Percentiles rank a stretch among this genome's conserved stretches.
These are phyloP conservation scores for Deroptyus accipitrinus DNA, from an alignment of 2,113 vertebrate species.

Conservation along the genomic window DNA sequence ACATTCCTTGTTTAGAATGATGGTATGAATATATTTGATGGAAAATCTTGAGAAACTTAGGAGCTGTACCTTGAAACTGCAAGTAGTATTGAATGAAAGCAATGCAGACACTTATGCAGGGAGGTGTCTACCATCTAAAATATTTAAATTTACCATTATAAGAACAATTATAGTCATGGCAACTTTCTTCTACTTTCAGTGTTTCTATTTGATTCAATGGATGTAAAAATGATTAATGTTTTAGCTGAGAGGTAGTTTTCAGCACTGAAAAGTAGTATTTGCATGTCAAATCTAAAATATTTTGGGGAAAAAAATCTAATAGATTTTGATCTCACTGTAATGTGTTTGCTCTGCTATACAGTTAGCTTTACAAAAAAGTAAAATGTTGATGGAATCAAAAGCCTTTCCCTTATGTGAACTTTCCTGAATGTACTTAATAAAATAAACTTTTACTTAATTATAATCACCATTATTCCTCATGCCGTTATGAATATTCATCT, in stretches of 20 bases:
- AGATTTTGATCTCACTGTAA: background rate
- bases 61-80: slow-evolving; percentile 80
- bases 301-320: background rate
- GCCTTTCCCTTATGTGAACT: background rate
- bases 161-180: slow-evolving; percentile 67
- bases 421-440: background rate
- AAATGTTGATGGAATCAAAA: background rate
- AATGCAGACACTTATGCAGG: slow-evolving; percentile 72
- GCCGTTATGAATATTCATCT: background rate
- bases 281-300: background rate
- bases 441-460: background rate
- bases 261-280: background rate
- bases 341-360: background rate
- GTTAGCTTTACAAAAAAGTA: background rate
- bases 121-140: slow-evolving; percentile 73
- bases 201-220: background rate
- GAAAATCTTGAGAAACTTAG: slow-evolving; percentile 79
- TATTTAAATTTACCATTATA: slow-evolving; percentile 83
- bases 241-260: background rate
- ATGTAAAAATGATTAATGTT: background rate
- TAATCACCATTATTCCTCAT: background rate
- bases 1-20: background rate
- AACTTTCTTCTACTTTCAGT: background rate
- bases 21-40: background rate
- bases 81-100: slow-evolving; percentile 78